Conservation (phyloP, 2,888 invertebrate species). For the Acanthopleura granulata region DNA sequence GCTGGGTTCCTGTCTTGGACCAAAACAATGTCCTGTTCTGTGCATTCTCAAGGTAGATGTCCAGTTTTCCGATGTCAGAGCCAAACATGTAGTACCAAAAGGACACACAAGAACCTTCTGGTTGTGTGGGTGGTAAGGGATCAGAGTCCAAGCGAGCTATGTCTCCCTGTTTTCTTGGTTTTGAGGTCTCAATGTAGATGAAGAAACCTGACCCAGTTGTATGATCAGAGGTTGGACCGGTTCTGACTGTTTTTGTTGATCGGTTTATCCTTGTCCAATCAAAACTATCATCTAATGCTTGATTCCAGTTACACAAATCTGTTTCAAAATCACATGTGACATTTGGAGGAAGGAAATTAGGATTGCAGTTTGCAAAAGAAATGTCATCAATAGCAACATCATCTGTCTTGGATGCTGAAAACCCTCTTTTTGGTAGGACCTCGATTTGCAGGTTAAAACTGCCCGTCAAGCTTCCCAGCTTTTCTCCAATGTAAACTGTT, state of each 20-base stretch:
- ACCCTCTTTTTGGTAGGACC: conserved; percentile 37
- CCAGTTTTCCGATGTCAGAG: conserved; percentile 46
- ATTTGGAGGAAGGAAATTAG: conserved; percentile 41
- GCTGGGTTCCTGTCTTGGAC: conserved; percentile 49
- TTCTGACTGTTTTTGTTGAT: conserved; percentile 45
- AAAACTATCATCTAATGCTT: conserved; percentile 50
- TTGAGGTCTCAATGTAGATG: conserved; percentile 69
- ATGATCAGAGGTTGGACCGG: conserved; percentile 59
- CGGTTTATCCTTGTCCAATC: conserved; percentile 57
- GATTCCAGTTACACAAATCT: conserved; percentile 55
- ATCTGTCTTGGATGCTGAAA: conserved; percentile 34
- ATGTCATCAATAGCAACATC: conserved; percentile 66
- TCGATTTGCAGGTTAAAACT: conserved; percentile 38
- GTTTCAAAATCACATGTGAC: conserved; percentile 57
- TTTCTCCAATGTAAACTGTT: conserved; percentile 22
- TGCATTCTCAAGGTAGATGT: conserved; percentile 41
- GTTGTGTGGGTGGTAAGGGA: conserved; percentile 46
- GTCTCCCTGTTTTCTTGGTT: conserved; percentile 74
- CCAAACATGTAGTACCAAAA: conserved; percentile 67
- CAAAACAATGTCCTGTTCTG: conserved; percentile 45
- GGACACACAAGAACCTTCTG: conserved; percentile 51
- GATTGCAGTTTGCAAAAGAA: conserved; percentile 50
- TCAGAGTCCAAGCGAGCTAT: conserved; percentile 69
- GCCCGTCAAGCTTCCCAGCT: conserved; percentile 16
- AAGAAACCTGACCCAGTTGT: conserved; percentile 49